Percentiles rank a stretch among this genome's conserved stretches.
Evolutionary conservation across 2,113 vertebrate species (phyloP).

Genomic region (Cyprinodon tularosa): DNA sequence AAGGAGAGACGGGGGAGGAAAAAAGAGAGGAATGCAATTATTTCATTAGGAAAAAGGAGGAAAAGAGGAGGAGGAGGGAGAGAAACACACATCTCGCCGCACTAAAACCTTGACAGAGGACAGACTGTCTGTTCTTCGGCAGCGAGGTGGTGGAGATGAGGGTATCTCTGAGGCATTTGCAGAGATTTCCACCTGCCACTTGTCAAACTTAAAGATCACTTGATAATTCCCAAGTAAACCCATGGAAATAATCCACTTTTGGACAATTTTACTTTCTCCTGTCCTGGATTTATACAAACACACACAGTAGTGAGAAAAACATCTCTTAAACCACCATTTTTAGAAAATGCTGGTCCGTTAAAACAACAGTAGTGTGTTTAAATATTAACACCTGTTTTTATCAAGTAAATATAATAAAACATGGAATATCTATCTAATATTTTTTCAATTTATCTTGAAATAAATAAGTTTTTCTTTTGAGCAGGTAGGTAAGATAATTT

Average conservation of each 20-base stretch:
- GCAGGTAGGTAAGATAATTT: too few species aligned
- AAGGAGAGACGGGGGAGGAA: neutral
- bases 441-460: too few species aligned
- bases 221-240: conserved; percentile 9
- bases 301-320: neutral
- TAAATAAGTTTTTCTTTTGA: too few species aligned
- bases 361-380: too few species aligned
- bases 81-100: conserved; percentile 35
- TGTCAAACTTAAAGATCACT: neutral
- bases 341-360: too few species aligned
- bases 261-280: neutral
- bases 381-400: too few species aligned
- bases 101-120: conserved; percentile 71
- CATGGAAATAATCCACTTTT: neutral
- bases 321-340: too few species aligned
- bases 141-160: conserved; percentile 35
- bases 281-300: conserved; percentile 4
- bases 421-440: too few species aligned
- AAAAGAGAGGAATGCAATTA: conserved; percentile 56
- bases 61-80: conserved; percentile 28
- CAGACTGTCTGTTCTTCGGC: conserved; percentile 42
- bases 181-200: conserved; percentile 20
- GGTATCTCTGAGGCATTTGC: conserved; percentile 41
- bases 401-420: too few species aligned
- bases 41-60: conserved; percentile 47